A percentile compares a stretch with the other conserved stretches of the same genome.
Conservation (phyloP, 1,140 invertebrate genomes). For the Plectrocnemia conspersa region DNA sequence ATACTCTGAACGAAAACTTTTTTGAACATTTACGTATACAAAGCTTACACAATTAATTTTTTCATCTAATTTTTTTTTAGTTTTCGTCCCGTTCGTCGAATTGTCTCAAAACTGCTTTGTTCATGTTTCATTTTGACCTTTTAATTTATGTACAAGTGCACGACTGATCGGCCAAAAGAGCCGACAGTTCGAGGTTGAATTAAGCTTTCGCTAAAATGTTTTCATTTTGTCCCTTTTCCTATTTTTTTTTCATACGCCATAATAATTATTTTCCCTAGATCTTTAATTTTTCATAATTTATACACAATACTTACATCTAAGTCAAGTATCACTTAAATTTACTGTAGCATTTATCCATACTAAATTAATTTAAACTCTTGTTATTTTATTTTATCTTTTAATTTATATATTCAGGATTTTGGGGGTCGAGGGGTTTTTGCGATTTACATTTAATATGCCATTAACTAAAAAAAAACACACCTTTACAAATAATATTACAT, state of each 20-base stretch:
- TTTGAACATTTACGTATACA: constrained; percentile 31
- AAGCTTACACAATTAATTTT: constrained; percentile 9
- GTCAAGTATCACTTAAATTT: constrained; percentile 32
- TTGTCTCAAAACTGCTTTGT: neutral
- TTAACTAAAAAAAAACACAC: constrained; percentile 29
- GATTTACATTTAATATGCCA: constrained; percentile 32
- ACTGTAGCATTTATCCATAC: constrained; percentile 18
- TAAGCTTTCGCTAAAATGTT: constrained; percentile 2
- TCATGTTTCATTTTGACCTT: constrained; percentile 1
- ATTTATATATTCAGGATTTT: neutral
- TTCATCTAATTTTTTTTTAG: constrained; percentile 20
- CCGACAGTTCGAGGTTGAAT: neutral
- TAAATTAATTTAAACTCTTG: constrained; percentile 30
- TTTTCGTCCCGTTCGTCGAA: neutral
- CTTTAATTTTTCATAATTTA: constrained; percentile 25
- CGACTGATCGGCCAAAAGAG: constrained; percentile 2
- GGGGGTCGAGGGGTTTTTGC: constrained; percentile 21
- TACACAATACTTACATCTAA: constrained; percentile 28
- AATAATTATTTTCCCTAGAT: constrained; percentile 26
- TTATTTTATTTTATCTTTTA: constrained; percentile 18
- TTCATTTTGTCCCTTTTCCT: neutral
- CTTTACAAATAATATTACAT: constrained; percentile 32
- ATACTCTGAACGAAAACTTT: too few relatives aligned
- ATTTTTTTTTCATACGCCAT: neutral
- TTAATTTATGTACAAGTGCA: constrained; percentile 27